Base-by-base conservation (phyloP, 2,888 invertebrate species). In the Anticlea derivata region DNA sequence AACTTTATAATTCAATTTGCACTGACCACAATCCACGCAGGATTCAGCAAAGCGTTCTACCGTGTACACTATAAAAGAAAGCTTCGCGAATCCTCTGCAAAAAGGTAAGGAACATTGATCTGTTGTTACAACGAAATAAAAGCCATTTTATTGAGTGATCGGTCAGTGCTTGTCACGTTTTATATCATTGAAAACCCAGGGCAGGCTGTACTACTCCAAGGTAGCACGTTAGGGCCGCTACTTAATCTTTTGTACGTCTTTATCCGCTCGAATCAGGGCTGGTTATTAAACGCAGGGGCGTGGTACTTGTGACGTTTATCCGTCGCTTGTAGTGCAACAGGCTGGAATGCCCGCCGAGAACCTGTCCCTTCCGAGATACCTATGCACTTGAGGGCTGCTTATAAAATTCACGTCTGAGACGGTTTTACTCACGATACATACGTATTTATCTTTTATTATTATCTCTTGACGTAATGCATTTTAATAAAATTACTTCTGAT, bases 131-230 rank as follows among this genome's bases (percentile, higher is more conserved):
- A 75, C 59, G 76, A 67, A 81, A 87, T 88, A 88, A 87, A 88
- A 86, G 68, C 77, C 77, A 86, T 84, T 86, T 86, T 87, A 82
- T 82, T 86, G 82, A 84, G 80, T 80, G 83, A 86, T 83, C 76
- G 70, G 62, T 75, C 66, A 74, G 78, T 43, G 61, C 74, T 78
- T 87, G 83, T 83, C 83, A 81, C 87, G 81, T 87, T 88, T 78
- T 80, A 79, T 78, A 77, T 80, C 76, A 81, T 74, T 75, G 70
- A 71, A 78, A 73, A 78, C 73, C 70, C 60, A 66, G 58, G 75
- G 72, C 74, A 67, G 61, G 73, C 70, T 75, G 69, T 68, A 70
- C 65, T 79, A 66, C 70, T 73, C 66, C 80, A 82, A 82, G 81
- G 83, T 52, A 64, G 60, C 73, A 71, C 65, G 22, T 57, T 70